Percentiles rank a stretch among this genome's conserved stretches.
Conservation (phyloP, 2,888 invertebrate genomes). For the Lymantria monacha region DNA sequence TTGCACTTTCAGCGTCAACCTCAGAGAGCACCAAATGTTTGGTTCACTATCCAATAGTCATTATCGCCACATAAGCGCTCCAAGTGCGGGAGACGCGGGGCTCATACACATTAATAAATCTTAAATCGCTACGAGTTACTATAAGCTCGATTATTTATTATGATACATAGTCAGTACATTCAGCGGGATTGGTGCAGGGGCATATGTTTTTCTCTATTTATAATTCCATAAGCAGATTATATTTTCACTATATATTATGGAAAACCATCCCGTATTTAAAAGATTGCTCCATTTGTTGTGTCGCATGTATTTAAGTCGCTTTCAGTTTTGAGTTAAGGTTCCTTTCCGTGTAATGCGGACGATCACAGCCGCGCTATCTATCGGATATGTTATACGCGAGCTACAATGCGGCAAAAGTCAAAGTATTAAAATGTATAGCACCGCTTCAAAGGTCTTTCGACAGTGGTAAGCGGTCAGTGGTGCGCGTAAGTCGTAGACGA, state of each 20-base stretch:
- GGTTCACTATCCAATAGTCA: neutral
- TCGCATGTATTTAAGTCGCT: no score
- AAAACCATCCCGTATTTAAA: neutral
- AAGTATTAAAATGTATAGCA: no score
- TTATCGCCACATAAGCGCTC: neutral
- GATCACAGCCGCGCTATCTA: no score
- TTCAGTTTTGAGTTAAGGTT: no score
- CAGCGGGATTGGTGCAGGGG: neutral
- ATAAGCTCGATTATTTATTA: conserved; percentile 33
- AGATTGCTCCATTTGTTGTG: neutral
- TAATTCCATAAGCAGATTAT: neutral
- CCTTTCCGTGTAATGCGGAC: no score
- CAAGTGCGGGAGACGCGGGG: neutral
- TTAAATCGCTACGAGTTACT: conserved; percentile 15
- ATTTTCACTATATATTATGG: neutral
- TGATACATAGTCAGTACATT: conserved; percentile 8
- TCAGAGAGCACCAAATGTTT: conserved; percentile 11
- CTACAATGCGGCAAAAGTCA: no score
- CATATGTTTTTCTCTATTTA: neutral
- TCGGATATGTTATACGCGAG: no score
- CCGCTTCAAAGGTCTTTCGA: no score
- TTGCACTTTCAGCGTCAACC: conserved; percentile 12
- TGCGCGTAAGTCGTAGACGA: no score
- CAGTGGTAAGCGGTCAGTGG: no score
- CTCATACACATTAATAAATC: conserved; percentile 2